Evolutionary conservation across 2,113 vertebrate species (phyloP).

Genomic region (Cyanistes caeruleus): DNA sequence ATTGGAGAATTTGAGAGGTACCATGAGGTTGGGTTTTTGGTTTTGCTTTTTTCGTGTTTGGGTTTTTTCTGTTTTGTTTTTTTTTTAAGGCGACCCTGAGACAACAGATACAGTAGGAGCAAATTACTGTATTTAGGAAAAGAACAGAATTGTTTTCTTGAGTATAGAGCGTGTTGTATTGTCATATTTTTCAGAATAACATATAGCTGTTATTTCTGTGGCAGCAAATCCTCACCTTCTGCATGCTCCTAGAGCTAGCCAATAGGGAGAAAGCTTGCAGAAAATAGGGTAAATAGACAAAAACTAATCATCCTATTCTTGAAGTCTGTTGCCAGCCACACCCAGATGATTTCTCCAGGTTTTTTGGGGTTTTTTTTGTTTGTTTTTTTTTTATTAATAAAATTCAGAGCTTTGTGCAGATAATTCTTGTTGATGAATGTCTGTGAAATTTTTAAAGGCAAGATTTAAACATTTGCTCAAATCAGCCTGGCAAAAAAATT

Average conservation of each 20-base stretch:
- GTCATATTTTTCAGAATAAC: not conserved
- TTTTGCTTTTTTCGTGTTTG: not conserved
- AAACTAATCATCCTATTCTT: conserved; percentile 51
- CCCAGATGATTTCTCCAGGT: conserved; percentile 11
- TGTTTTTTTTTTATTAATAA: conserved; percentile 10
- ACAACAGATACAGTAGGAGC: not conserved
- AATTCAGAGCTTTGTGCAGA: conserved; percentile 27
- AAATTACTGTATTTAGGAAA: not conserved
- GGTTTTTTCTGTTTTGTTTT: not conserved
- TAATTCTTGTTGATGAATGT: conserved; percentile 33
- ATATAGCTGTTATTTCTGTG: not conserved
- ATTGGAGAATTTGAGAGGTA: not conserved
- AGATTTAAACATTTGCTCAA: not conserved
- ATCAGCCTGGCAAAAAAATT: not conserved
- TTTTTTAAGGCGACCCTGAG: not conserved
- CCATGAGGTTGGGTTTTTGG: not conserved
- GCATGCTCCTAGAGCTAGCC: conserved; percentile 9
- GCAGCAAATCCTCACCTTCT: conserved; percentile 49
- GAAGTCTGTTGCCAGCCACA: conserved; percentile 55
- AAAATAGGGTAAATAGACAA: conserved; percentile 61
- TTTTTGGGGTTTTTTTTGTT: not conserved
- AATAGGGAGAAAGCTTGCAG: conserved; percentile 36
- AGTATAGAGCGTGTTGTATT: not conserved
- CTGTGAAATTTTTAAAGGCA: conserved; percentile 2
- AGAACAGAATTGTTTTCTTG: not conserved